Percentiles rank a stretch among this genome's conserved stretches.
phyloP scores from a whole-genome alignment of 2,888 invertebrate genomes.

The Eupithecia subumbrata region DNA sequence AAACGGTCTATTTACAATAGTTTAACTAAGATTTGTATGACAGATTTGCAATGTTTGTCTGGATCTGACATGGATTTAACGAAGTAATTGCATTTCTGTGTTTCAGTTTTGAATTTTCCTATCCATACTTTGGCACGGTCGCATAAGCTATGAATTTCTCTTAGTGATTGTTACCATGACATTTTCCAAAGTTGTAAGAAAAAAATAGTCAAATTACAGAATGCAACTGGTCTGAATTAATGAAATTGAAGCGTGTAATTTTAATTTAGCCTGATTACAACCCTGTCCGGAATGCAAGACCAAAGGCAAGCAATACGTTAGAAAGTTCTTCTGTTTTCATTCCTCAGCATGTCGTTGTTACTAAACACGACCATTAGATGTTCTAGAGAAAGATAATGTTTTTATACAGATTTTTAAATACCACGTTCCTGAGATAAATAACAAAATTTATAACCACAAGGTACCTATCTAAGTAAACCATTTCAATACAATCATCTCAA shows the following conservation, averaged over 20 bases:
- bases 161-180: not conserved
- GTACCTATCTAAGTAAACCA: not conserved
- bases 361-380: conserved; percentile 14
- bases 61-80: not conserved
- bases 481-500: not conserved
- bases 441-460: not conserved
- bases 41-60: not conserved
- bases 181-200: not conserved
- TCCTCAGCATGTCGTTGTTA: conserved; percentile 29
- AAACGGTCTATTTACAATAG: not conserved
- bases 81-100: not conserved
- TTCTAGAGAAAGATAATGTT: not conserved
- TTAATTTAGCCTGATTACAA: conserved; percentile 1
- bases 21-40: not conserved
- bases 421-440: not conserved
- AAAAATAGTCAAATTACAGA: not conserved
- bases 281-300: conserved; percentile 28
- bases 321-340: conserved; percentile 35
- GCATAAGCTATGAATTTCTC: not conserved
- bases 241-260: not conserved
- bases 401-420: not conserved
- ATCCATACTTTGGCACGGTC: not conserved
- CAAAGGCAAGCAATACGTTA: conserved; percentile 34
- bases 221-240: not conserved
- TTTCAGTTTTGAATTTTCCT: not conserved